These are phyloP conservation scores for Pardosa pseudoannulata DNA, from an alignment of 2,888 invertebrate genomes.

Conservation along the genomic window DNA sequence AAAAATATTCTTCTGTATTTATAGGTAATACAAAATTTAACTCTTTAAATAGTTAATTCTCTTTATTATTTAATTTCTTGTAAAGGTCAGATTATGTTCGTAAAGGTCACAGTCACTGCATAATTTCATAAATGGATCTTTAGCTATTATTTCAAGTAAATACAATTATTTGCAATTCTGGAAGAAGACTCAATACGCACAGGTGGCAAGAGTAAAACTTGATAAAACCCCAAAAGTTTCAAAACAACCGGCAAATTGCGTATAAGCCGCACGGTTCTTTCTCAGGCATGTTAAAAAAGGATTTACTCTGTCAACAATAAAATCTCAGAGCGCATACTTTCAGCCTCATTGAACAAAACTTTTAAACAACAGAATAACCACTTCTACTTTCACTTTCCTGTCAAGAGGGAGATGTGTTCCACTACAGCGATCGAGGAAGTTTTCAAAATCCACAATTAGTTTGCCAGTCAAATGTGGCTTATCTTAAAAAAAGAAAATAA, in stretches of 20 bases:
- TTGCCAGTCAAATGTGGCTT: constrained; percentile 66
- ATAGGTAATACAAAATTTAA: too few species aligned
- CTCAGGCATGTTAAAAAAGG: background rate
- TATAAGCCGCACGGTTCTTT: too few species aligned
- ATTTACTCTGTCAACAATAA: constrained; percentile 10
- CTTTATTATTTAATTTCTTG: too few species aligned
- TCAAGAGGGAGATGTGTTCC: constrained; percentile 29
- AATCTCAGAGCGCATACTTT: constrained; percentile 8
- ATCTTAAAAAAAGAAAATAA: constrained; percentile 6
- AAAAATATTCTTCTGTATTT: too few species aligned
- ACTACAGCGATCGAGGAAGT: constrained; percentile 33
- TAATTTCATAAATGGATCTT: too few species aligned
- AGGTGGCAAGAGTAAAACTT: too few species aligned
- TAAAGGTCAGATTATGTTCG: too few species aligned
- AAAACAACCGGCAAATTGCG: background rate
- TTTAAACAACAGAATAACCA: constrained; percentile 8
- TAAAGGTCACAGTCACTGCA: too few species aligned
- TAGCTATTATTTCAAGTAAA: too few species aligned
- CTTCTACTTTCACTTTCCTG: constrained; percentile 60
- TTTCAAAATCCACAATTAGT: constrained; percentile 36
- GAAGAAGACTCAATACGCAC: too few species aligned
- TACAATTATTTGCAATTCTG: too few species aligned
- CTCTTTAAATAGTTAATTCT: too few species aligned
- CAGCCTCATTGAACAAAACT: constrained; percentile 12
- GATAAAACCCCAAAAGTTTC: background rate